Evolutionary conservation across 2,888 invertebrate genomes (phyloP), one percentile per base, ranked within the genome.

Genomic region (Chymomyza amoena): DNA sequence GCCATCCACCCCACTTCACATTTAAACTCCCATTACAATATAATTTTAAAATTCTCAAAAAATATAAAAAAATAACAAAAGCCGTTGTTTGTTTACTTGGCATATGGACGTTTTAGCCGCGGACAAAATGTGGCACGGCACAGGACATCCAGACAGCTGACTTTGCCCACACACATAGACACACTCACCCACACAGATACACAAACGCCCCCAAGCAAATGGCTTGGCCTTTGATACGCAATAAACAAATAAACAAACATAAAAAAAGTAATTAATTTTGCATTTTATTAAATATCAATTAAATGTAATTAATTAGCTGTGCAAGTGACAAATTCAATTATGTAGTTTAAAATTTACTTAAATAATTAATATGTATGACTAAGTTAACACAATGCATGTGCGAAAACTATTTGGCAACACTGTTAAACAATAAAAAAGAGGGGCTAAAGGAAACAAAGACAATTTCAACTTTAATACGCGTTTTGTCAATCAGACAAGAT

Each of bases 391-490:
- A 25, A 7, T 32, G 32, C 7, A 9, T 32, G 32, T n/a, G 32
- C 32, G 3, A 54, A 54, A 18, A 16, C 32, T 32, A 32, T 32
- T 32, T 32, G 32, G 7, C 18, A 25, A 2, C 10, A 45, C 39
- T 45, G 13, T 45, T 50, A 70, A 66, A 50, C 4, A 15, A 20
- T 18, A 36, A 52, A 68, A 70, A 68, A 45, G 39, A 39, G 9
- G 45, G 16, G 60, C 60, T 45, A 45, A 54, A 45, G 32, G 32
- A 71, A 28, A 71, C 69, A 67, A 80, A 73, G 64, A 65, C 68
- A 80, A 70, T 68, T 67, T 70, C 57, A 72, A 68, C 71, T 84
- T 84, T 70, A 82, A 87, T 72, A 74, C 36, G 20, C 7, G 28
- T 18, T 20, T 18, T 7, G 15, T 61, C 18, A 57, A 59, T 16